phyloP scores from a whole-genome alignment of 1,140 invertebrate genomes.

The Cataglyphis hispanica region DNA sequence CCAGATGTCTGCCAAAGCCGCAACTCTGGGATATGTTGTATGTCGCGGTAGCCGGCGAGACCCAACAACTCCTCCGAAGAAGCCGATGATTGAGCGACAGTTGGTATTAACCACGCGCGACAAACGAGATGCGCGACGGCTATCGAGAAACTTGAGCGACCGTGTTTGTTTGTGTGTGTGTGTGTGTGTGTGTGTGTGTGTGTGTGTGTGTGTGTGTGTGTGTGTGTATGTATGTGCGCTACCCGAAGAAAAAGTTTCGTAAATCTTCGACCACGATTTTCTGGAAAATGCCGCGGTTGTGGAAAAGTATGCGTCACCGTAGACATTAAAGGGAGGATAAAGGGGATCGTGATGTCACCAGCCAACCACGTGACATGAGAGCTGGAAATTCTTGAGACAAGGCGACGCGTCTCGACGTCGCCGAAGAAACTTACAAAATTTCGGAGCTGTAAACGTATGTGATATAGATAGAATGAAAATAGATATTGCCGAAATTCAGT shows the following conservation, averaged over 20 bases:
- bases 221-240: not conserved
- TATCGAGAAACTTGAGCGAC: slow-evolving; percentile 8
- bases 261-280: slow-evolving; percentile 41
- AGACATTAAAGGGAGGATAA: slow-evolving; percentile 52
- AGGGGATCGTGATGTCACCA: slow-evolving; percentile 56
- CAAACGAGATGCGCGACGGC: slow-evolving; percentile 27
- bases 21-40: slow-evolving; percentile 64
- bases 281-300: slow-evolving; percentile 31
- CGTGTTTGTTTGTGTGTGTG: not conserved
- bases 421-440: slow-evolving; percentile 56
- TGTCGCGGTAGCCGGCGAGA: slow-evolving; percentile 61
- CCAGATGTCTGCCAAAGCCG: slow-evolving; percentile 75
- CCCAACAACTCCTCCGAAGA: slow-evolving; percentile 61
- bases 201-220: not conserved
- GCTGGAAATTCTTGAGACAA: slow-evolving; percentile 60
- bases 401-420: slow-evolving; percentile 58
- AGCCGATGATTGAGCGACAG: slow-evolving; percentile 73
- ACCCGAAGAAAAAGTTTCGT: slow-evolving; percentile 33
- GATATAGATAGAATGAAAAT: slow-evolving; percentile 30
- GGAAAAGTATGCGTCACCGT: slow-evolving; percentile 51
- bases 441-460: slow-evolving; percentile 5
- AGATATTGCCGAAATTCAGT: slow-evolving; percentile 8
- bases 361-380: slow-evolving; percentile 54
- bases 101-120: slow-evolving; percentile 68
- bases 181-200: not conserved